Base-by-base conservation (phyloP, 2,888 invertebrate species). In the Ennomos fuscantarius region DNA sequence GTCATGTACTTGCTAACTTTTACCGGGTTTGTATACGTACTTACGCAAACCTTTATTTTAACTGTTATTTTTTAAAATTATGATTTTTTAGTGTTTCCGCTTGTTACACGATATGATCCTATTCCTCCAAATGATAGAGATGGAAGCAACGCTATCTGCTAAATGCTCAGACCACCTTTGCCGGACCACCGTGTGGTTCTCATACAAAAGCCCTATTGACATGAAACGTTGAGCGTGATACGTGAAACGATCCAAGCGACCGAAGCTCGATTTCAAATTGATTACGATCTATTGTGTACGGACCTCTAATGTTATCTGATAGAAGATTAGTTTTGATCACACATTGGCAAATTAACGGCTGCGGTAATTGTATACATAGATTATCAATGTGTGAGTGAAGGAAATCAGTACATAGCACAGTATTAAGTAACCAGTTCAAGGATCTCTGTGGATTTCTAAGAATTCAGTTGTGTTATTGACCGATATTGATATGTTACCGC, bases 141-240 rank as follows among this genome's bases (percentile, higher is more conserved):
- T 69, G 66, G 65, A 71, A 54, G 72, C 70, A 73, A 78, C 76
- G 76, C 85, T 81, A 88, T 86, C 81, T 81, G 72, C 81, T 86
- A 87, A 89, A 88, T 88, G 86, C 79, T 74, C 71, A 74, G 73
- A 75, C 80, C 79, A 83, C 86, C 84, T 85, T 81, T 79, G 79
- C 73, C 74, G 70, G 76, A 76, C 78, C 79, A 73, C 76, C 70
- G 60, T 84, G 85, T 72, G 86, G 87, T 84, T 82, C 72, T 73
- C 76, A 81, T 82, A 82, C 84, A 81, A 82, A 86, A 86, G 85
- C 81, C 75, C 73, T 78, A 85, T 82, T 86, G 86, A 81, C 73
- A 74, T 74, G 76, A 82, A 82, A 80, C 73, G 76, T 68, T 56
- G 67, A 68, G 63, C 70, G 72, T 73, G 74, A 78, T 82, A 77